A percentile compares a stretch with the other conserved stretches of the same genome.
Conservation (phyloP, 92 coral and sea anemone species). For the Phymanthus crucifer region DNA sequence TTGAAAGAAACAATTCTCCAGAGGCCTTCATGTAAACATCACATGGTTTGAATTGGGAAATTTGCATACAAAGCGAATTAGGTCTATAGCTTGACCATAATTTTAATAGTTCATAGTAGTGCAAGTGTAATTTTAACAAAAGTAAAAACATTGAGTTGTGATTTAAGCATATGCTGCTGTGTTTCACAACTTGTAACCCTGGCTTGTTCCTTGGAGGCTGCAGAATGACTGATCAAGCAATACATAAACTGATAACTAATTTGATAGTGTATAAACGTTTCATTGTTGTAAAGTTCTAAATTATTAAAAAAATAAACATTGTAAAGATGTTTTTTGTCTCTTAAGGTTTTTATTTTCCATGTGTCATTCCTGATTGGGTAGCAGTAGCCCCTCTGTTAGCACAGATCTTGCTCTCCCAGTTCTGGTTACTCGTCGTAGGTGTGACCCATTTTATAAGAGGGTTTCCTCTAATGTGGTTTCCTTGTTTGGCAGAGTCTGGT, state of each 20-base stretch:
- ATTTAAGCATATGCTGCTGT: not conserved
- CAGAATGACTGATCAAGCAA: not conserved
- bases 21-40: no score
- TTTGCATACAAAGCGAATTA: no score
- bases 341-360: conserved; percentile 8
- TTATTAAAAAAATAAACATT: conserved; percentile 43
- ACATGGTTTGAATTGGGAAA: no score
- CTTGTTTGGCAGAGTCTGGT: conserved; percentile 95
- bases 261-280: conserved; percentile 2
- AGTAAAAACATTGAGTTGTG: not conserved
- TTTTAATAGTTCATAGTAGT: not conserved
- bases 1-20: no score
- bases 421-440: conserved; percentile 22
- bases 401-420: conserved; percentile 17
- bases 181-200: not conserved
- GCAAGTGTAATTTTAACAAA: conserved; percentile 1
- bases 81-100: not conserved
- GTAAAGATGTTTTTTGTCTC: conserved; percentile 41
- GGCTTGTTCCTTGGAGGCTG: not conserved
- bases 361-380: not conserved
- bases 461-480: conserved; percentile 80
- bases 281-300: conserved; percentile 38
- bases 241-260: not conserved
- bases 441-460: conserved; percentile 35
- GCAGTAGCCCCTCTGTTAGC: not conserved